Conservation (phyloP, 1,140 invertebrate genomes). For the Anadara kagoshimensis region DNA sequence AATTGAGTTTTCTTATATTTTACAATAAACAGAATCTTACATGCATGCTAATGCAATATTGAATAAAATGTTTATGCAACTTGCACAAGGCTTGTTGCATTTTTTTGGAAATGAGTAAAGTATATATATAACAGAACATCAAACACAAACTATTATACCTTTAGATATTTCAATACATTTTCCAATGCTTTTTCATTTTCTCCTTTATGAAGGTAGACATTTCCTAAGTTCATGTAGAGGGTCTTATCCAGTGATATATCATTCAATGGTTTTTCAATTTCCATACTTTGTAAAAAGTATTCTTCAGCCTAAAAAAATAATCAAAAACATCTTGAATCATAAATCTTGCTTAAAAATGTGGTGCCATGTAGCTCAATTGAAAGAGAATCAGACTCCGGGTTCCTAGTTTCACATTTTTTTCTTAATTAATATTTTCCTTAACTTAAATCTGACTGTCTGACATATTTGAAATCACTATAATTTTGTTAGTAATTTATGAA, state of each 20-base stretch:
- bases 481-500: too few species aligned
- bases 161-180: background rate
- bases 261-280: background rate
- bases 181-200: constrained; percentile 5
- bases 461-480: too few species aligned
- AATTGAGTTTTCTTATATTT: too few species aligned
- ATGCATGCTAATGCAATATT: too few species aligned
- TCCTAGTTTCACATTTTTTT: too few species aligned
- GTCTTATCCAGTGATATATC: background rate
- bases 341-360: background rate
- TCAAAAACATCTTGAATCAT: background rate
- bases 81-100: too few species aligned
- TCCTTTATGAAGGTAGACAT: background rate
- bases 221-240: background rate
- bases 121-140: background rate
- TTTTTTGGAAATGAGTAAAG: background rate
- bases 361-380: too few species aligned
- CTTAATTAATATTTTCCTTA: too few species aligned
- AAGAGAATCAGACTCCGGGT: too few species aligned
- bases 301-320: constrained; percentile 2
- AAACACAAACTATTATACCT: background rate
- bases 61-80: too few species aligned
- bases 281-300: background rate
- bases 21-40: too few species aligned
- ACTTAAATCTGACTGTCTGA: too few species aligned